Percentiles rank a stretch among this genome's conserved stretches.
Evolutionary conservation across 2,113 vertebrate species (phyloP).

Genomic region (Corythornis madagascariensis): DNA sequence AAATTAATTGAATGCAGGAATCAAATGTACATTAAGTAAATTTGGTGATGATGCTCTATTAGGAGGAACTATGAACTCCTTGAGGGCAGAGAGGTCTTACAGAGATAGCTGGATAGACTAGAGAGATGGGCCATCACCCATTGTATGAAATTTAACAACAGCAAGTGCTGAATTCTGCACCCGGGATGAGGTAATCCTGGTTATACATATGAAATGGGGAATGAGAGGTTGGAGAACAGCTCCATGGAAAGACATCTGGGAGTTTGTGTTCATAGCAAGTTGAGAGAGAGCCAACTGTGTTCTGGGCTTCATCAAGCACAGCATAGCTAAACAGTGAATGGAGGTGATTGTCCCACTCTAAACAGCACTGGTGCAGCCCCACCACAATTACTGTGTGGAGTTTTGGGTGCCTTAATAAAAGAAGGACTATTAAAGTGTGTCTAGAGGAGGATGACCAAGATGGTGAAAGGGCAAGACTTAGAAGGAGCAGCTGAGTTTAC

Average conservation of each 20-base stretch:
- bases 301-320: too few species aligned
- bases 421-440: not conserved
- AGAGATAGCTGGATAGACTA: too few species aligned
- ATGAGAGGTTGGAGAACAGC: not conserved
- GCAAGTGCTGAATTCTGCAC: not conserved
- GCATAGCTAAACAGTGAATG: too few species aligned
- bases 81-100: not conserved
- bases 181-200: not conserved
- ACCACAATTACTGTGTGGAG: too few species aligned
- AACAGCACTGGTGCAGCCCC: too few species aligned
- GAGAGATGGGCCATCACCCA: too few species aligned
- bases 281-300: not conserved
- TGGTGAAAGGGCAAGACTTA: not conserved
- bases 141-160: not conserved
- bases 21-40: not conserved
- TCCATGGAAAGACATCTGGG: fast-evolving
- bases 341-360: too few species aligned
- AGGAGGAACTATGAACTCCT: not conserved
- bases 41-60: not conserved
- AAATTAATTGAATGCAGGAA: not conserved
- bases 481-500: not conserved
- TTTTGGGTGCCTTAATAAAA: not conserved
- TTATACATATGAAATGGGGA: fast-evolving
- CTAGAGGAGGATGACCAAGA: not conserved
- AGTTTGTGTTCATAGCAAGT: not conserved